phyloP scores from a whole-genome alignment of 1,140 invertebrate genomes.

The Scylla paramamosain region DNA sequence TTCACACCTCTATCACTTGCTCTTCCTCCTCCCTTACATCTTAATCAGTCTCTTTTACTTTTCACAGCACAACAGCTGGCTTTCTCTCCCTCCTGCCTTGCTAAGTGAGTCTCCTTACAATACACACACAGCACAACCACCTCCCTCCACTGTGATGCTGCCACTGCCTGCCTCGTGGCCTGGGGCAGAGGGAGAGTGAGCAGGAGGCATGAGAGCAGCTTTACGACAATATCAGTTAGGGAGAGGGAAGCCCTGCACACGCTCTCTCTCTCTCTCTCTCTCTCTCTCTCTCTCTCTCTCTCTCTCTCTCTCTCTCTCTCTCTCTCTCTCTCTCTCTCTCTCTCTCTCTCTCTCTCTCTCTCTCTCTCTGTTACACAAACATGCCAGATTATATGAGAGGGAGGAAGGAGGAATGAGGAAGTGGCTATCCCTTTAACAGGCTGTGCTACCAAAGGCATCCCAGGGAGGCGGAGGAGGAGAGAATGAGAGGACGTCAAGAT shows the following conservation, averaged over 20 bases:
- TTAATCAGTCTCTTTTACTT: neutral
- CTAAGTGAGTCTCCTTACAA: no score
- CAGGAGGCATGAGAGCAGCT: neutral
- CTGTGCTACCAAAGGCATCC: no score
- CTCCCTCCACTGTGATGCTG: neutral
- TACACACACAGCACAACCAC: neutral
- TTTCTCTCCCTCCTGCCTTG: neutral
- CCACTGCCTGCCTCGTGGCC: neutral
- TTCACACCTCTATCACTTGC: neutral
- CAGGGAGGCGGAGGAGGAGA: no score
- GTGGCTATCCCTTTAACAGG: neutral
- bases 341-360: neutral
- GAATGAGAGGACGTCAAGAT: no score
- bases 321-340: neutral
- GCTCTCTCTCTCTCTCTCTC: neutral
- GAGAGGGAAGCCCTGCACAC: conserved; percentile 27
- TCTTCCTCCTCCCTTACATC: no score
- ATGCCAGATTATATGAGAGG: neutral
- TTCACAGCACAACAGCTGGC: neutral
- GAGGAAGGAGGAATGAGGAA: neutral
- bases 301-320: no score
- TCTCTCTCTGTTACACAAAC: neutral
- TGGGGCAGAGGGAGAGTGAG: neutral
- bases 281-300: neutral
- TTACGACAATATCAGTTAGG: neutral